Percentiles rank a stretch among this genome's conserved stretches.
These are phyloP conservation scores for Patella ulyssiponensis DNA, from an alignment of 2,888 invertebrate species.

Conservation along the genomic window DNA sequence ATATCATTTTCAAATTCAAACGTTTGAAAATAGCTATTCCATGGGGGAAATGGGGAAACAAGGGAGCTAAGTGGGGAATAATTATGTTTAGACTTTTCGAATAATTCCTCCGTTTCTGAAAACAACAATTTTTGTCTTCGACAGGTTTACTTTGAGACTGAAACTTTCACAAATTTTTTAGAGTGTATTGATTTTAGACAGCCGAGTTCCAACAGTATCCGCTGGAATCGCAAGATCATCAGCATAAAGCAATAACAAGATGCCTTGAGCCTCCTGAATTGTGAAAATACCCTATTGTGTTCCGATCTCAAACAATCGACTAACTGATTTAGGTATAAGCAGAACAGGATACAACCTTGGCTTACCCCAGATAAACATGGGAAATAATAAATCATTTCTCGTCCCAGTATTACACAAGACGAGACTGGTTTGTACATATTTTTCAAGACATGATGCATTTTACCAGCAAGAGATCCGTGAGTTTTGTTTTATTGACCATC, in stretches of 20 bases:
- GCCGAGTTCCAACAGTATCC: background rate
- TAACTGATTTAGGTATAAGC: background rate
- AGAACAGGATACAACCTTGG: background rate
- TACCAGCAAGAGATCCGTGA: no score
- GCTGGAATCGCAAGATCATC: background rate
- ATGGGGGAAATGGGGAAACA: no score
- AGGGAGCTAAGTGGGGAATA: no score
- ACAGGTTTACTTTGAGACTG: constrained; percentile 1
- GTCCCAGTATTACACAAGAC: no score
- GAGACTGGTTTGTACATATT: background rate
- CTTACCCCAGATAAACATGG: background rate
- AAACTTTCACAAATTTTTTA: constrained; percentile 4
- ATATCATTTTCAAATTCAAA: no score
- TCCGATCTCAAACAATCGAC: background rate
- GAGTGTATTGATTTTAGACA: background rate
- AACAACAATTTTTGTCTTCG: constrained; percentile 8
- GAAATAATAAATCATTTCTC: background rate
- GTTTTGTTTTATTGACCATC: no score
- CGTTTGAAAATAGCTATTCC: no score
- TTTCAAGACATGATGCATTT: background rate
- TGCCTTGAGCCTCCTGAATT: background rate
- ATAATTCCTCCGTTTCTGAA: background rate
- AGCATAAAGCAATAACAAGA: background rate
- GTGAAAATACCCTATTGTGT: background rate
- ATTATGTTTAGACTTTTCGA: no score